Evolutionary conservation across 2,797 vertebrate species (phyloP).

Genomic region (Apodemus agrarius): DNA sequence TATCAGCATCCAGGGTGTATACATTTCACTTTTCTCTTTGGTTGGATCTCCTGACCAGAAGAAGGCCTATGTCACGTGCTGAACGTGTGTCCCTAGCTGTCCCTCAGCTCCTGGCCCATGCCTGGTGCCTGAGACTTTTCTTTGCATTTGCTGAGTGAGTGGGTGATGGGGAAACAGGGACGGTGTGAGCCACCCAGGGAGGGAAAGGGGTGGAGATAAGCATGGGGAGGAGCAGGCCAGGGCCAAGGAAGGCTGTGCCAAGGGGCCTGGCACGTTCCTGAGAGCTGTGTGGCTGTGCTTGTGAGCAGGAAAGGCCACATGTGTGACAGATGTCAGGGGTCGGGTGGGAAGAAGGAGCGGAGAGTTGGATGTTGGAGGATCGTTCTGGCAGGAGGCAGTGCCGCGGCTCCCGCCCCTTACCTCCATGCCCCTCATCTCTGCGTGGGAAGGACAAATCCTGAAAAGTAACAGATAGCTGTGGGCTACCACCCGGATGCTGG

Average conservation of each 20-base stretch:
- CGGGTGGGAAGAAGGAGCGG: no score
- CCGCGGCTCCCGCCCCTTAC: no score
- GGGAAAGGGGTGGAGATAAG: rapidly evolving
- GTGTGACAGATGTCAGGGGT: not conserved
- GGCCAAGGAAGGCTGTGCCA: not conserved
- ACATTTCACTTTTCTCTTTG: not conserved
- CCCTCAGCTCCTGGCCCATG: not conserved
- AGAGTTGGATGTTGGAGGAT: rapidly evolving
- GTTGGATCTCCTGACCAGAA: not conserved
- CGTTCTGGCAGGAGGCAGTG: rapidly evolving
- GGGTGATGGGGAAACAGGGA: not conserved
- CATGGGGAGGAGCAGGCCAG: no score
- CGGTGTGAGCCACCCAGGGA: rapidly evolving
- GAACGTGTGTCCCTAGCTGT: no score
- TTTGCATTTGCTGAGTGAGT: rapidly evolving
- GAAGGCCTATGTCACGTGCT: not conserved
- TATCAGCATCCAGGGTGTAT: rapidly evolving
- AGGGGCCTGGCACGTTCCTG: not conserved
- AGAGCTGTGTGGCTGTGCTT: not conserved
- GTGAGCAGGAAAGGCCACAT: not conserved
- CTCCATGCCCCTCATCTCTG: no score
- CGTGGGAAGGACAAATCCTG: no score
- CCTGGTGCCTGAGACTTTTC: rapidly evolving
- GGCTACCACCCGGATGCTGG: no score
- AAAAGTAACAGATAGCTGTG: no score